Base-by-base conservation (phyloP, 30 jellyfish, hydroid and myxozoan species). In the Aurelia coerulea region DNA sequence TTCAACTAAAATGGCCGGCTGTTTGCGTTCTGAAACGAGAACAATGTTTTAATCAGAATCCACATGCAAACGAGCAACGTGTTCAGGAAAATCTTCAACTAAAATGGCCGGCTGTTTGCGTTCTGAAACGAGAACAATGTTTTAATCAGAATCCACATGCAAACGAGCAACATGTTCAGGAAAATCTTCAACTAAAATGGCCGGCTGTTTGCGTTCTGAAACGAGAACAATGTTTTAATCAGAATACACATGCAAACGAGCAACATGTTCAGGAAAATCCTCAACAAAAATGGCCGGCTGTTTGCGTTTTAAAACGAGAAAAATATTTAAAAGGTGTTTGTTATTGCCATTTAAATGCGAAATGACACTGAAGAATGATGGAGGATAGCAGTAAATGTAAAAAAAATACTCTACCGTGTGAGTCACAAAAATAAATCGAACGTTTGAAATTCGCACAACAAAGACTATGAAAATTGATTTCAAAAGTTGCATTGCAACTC, bases 101-200 rank as follows among this genome's bases (percentile, higher is more conserved):
- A 88, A 35, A 34, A 87, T 71, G 35, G 98, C 86, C 2, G 39
- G 73, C n/a, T 74, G 85, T 72, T 84, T 84, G 17, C 85, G 75
- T 46, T 85, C 96, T 85, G 77, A n/a, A n/a, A n/a, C n/a, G n/a
- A n/a, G n/a, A n/a, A n/a, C n/a, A n/a, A n/a, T n/a, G n/a, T n/a
- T n/a, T n/a, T 92, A 92, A 66, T 92, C 97, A 5, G 98, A 87
- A 59, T 92, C 95, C 50, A 96, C 95, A 79, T 92, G 98, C 80
- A 92, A 79, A 10, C 76, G 89, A 14, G 80, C 86, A 54, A 92
- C 91, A 34, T 88, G 96, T 29, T 82, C 88, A 9, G 81, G 89
- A 77, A 92, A 88, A 13, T 92, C 90, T 23, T 73, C 90, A 10
- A 80, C 88, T 12, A 87, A 34, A 33, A 86, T 70, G 32, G 98